These are phyloP conservation scores for Diadegma fenestrale DNA, from an alignment of 2,888 invertebrate genomes.

Conservation along the genomic window DNA sequence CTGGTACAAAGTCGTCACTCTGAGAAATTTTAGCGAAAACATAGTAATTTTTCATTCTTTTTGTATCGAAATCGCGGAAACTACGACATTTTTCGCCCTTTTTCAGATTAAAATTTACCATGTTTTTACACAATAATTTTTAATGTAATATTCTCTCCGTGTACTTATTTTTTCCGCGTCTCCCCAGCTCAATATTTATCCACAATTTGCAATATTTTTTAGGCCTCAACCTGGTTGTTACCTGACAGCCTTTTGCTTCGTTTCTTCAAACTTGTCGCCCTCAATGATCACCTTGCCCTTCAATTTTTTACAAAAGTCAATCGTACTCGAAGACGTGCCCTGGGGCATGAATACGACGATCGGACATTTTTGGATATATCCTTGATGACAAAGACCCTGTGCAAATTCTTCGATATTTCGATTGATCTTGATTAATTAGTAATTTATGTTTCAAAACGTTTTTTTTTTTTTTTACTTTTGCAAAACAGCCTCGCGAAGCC, in stretches of 20 bases:
- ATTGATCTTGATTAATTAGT: not conserved
- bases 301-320: constrained; percentile 50
- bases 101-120: too few species aligned
- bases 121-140: too few species aligned
- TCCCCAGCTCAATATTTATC: not conserved
- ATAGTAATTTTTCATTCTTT: too few species aligned
- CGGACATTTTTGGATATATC: constrained; percentile 46
- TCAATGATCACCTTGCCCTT: constrained; percentile 33
- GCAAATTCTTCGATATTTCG: not conserved
- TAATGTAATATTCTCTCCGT: too few species aligned
- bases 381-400: constrained; percentile 57
- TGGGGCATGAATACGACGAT: constrained; percentile 49
- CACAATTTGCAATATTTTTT: not conserved
- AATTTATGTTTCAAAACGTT: not conserved
- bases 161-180: not conserved
- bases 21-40: too few species aligned
- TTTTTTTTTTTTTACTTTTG: constrained; percentile 26
- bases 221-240: not conserved
- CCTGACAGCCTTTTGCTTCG: constrained; percentile 38
- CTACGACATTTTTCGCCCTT: too few species aligned
- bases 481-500: constrained; percentile 46
- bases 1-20: too few species aligned
- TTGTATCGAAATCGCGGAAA: too few species aligned
- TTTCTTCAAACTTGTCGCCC: constrained; percentile 31
- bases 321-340: constrained; percentile 33